Evolutionary conservation across 2,888 invertebrate genomes (phyloP).

Genomic region (Pandemis cinnamomeana): DNA sequence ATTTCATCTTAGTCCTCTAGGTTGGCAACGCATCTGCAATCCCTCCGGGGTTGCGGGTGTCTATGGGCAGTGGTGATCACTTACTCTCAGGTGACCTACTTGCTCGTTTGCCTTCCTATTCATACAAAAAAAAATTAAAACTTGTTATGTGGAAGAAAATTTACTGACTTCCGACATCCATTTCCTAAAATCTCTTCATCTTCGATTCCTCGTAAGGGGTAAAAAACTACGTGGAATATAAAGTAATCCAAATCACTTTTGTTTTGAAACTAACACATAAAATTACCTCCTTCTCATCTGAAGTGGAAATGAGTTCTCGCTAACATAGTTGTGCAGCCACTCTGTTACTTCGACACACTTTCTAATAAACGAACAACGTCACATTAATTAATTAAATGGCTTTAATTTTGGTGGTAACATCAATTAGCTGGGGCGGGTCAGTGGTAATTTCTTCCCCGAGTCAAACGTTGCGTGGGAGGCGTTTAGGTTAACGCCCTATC

Average conservation of each 20-base stretch:
- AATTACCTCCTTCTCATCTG: not conserved
- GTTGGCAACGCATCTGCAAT: too few species aligned
- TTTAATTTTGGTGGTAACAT: conserved; percentile 67
- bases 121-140: too few species aligned
- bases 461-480: conserved; percentile 50
- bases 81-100: too few species aligned
- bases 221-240: not conserved
- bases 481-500: conserved; percentile 60
- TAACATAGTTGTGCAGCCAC: not conserved
- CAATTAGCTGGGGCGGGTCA: conserved; percentile 60
- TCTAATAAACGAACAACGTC: conserved; percentile 62
- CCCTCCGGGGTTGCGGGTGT: too few species aligned
- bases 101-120: too few species aligned
- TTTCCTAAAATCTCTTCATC: not conserved
- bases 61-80: too few species aligned
- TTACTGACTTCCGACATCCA: not conserved
- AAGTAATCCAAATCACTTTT: not conserved
- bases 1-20: too few species aligned
- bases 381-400: conserved; percentile 67
- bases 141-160: not conserved
- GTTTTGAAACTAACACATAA: not conserved
- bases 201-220: not conserved
- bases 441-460: conserved; percentile 58
- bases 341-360: conserved; percentile 45
- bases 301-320: not conserved